Percentiles rank a stretch among this genome's conserved stretches.
Conservation (phyloP, 2,113 vertebrate species). For the Phylloscopus whistleri region DNA sequence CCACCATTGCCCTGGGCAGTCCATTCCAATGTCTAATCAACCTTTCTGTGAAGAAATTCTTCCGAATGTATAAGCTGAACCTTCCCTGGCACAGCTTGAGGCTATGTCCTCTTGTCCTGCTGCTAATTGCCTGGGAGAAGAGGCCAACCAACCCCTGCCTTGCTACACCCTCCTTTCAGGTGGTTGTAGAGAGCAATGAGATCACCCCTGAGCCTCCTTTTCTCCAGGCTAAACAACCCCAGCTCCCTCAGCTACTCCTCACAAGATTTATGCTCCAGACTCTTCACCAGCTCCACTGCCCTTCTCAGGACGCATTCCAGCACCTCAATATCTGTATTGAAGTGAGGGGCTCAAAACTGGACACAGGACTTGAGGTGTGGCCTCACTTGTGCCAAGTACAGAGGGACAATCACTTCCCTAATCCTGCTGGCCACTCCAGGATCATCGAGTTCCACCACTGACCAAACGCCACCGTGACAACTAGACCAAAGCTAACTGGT, state of each 20-base stretch:
- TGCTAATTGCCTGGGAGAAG: background rate
- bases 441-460: background rate
- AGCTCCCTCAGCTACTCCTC: background rate
- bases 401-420: background rate
- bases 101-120: background rate
- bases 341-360: background rate
- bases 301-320: background rate
- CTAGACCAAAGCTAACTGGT: background rate
- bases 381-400: background rate
- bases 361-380: background rate
- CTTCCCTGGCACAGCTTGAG: background rate
- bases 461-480: background rate
- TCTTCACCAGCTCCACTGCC: background rate
- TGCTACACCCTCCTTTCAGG: background rate
- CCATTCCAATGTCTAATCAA: background rate
- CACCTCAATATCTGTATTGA: background rate
- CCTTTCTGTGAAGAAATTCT: background rate
- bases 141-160: background rate
- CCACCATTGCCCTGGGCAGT: background rate
- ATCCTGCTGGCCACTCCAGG: background rate
- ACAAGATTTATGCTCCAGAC: background rate
- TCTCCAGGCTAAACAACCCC: background rate
- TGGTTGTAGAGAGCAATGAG: rapidly evolving
- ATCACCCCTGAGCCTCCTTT: background rate
- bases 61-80: rapidly evolving